Conservation (phyloP, 64 coral and sea anemone genomes). For the Trachythela sp. region DNA sequence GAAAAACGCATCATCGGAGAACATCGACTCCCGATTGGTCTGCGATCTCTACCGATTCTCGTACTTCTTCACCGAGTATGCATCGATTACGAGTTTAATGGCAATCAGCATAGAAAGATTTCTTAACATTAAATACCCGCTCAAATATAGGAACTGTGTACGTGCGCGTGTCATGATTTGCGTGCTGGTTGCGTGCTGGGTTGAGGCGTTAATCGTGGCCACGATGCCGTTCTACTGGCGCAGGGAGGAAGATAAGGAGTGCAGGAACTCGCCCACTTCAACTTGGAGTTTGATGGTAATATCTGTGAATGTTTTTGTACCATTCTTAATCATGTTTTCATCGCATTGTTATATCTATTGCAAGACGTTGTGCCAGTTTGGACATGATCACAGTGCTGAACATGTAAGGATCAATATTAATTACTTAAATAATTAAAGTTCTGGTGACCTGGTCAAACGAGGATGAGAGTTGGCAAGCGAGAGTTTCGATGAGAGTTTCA, state of each 20-base stretch:
- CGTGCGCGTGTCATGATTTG: background rate
- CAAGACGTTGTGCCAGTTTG: background rate
- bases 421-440: no score
- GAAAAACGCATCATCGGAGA: background rate
- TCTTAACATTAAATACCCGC: background rate
- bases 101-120: background rate
- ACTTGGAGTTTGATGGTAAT: background rate
- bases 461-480: no score
- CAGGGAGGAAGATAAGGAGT: background rate
- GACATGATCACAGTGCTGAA: background rate
- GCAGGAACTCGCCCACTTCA: background rate
- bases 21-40: background rate
- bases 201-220: background rate
- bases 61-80: constrained; percentile 11
- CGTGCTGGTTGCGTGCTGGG: background rate
- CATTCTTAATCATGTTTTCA: background rate
- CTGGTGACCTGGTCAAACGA: no score
- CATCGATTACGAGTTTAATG: background rate
- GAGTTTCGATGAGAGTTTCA: no score
- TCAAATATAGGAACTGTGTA: background rate
- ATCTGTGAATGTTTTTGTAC: background rate
- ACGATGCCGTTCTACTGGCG: constrained; percentile 18
- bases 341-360: constrained; percentile 1
- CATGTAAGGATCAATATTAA: background rate
- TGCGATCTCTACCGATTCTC: constrained; percentile 22